These are phyloP conservation scores for Noturus placidus DNA, from an alignment of 2,113 vertebrate species.

Conservation along the genomic window DNA sequence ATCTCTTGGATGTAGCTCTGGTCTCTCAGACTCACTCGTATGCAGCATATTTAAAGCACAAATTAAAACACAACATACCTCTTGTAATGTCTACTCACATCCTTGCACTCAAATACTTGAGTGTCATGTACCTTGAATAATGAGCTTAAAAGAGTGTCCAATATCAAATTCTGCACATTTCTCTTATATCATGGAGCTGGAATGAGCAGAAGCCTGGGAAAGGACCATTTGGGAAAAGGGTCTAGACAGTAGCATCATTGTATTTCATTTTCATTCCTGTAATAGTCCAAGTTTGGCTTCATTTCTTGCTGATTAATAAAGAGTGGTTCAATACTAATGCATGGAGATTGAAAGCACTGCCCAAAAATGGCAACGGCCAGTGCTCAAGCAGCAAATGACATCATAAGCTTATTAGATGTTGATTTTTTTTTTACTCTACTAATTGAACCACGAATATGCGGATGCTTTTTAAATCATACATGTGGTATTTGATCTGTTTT, in stretches of 20 bases:
- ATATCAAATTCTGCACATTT: not conserved
- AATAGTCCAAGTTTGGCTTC: constrained; percentile 41
- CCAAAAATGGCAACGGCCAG: constrained; percentile 20
- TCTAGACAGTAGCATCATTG: not conserved
- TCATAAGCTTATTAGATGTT: constrained; percentile 53
- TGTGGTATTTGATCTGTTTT: constrained; percentile 14
- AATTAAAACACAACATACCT: not conserved
- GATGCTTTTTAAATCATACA: constrained; percentile 49
- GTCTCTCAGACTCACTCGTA: not conserved
- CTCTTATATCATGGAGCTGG: not conserved
- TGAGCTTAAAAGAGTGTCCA: not conserved
- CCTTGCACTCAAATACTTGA: not conserved
- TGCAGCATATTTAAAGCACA: not conserved
- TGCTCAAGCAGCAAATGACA: constrained; percentile 46
- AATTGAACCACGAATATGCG: constrained; percentile 42
- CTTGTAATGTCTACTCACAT: not conserved
- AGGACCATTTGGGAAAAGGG: not conserved
- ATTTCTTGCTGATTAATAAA: constrained; percentile 47
- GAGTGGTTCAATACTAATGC: constrained; percentile 47
- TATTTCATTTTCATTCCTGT: constrained; percentile 39
- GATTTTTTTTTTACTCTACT: constrained; percentile 53
- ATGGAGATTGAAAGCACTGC: constrained; percentile 34
- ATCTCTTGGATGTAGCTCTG: not conserved
- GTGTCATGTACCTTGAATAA: not conserved
- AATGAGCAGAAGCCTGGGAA: constrained; percentile 5